Conservation (phyloP, 2,888 invertebrate species). For the Lochmaea crataegi region DNA sequence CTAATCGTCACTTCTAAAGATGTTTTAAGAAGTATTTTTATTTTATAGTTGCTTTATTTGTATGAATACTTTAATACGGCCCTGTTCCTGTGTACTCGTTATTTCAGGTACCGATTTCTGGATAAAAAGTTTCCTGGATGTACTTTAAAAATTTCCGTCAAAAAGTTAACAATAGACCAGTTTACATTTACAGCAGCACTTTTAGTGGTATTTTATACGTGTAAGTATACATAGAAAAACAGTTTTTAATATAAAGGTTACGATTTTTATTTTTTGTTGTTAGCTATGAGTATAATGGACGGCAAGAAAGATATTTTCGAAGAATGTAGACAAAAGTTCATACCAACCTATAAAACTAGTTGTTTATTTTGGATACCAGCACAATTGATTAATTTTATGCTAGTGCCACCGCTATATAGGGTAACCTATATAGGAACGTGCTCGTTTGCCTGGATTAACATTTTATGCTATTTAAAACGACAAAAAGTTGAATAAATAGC, state of each 20-base stretch:
- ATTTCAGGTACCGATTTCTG: constrained; percentile 78
- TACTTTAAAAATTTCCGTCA: constrained; percentile 70
- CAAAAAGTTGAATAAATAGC: constrained; percentile 54
- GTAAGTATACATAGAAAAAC: constrained; percentile 65
- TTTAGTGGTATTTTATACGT: constrained; percentile 76
- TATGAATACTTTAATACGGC: too few relatives aligned
- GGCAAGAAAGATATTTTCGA: constrained; percentile 75
- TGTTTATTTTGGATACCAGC: constrained; percentile 88
- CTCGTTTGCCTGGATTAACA: constrained; percentile 87
- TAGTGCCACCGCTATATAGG: constrained; percentile 78
- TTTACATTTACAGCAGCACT: constrained; percentile 80
- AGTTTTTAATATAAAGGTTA: too few relatives aligned
- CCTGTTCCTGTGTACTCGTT: not conserved
- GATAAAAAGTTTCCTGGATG: constrained; percentile 78
- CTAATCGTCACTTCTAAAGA: too few relatives aligned
- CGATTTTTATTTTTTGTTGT: constrained; percentile 46
- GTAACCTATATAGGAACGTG: constrained; percentile 83
- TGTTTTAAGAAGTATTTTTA: too few relatives aligned
- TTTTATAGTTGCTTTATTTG: too few relatives aligned
- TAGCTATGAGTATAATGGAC: constrained; percentile 83
- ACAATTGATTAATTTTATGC: constrained; percentile 81
- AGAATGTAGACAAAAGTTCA: constrained; percentile 78
- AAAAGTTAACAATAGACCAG: constrained; percentile 82
- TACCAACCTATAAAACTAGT: constrained; percentile 78
- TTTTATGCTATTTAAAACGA: constrained; percentile 84